Base-by-base conservation (phyloP, 2,888 invertebrate genomes). In the Brenthis hecate region DNA sequence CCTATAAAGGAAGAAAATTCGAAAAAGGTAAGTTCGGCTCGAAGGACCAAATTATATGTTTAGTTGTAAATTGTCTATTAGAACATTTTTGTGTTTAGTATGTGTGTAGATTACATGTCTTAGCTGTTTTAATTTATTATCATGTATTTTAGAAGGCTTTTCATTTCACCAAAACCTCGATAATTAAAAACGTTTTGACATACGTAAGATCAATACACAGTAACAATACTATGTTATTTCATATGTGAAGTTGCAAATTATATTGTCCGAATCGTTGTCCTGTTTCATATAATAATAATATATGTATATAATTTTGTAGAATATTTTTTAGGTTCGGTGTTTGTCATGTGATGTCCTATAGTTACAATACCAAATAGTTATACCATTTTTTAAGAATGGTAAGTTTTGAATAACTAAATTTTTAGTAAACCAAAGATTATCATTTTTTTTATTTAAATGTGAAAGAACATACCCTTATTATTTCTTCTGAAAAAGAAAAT, bases 1-100 rank as follows among this genome's bases (percentile, higher is more conserved):
- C 66, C 63, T 6, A 19, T 47, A 32, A 68, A 72, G 23, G 73
- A 74, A 56, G 70, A 72, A n/a, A 75, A 74, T 55, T 72, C 74
- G 1, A 72, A 67, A 66, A 72, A 77, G 73, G 77, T 77, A 72
- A 74, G 65, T 63, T 23, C 53, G 64, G 60, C 64, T 64, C 60
- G 56, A 67, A 51, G 56, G 47, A 53, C 64, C 56, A 36, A 14
- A 6, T 56, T 51, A 6, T 48, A 16, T 54, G 50, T 55, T 14
- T 66, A 47, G 36, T 47, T 53, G 19, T 19, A 47, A n/a, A 19
- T 43, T 53, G 19, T 50, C n/a, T 16, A 16, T 54, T 48, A n/a
- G 16, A 13, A 28, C 23, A 36, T n/a, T 48, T 23, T 8, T 56
- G 56, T 48, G 14, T 16, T 16, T 48, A 51, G 3, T 36, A 13